A percentile compares a stretch with the other conserved stretches of the same genome.
Evolutionary conservation across 2,797 vertebrate genomes (phyloP).

Genomic region (Rhynchonycteris naso): DNA sequence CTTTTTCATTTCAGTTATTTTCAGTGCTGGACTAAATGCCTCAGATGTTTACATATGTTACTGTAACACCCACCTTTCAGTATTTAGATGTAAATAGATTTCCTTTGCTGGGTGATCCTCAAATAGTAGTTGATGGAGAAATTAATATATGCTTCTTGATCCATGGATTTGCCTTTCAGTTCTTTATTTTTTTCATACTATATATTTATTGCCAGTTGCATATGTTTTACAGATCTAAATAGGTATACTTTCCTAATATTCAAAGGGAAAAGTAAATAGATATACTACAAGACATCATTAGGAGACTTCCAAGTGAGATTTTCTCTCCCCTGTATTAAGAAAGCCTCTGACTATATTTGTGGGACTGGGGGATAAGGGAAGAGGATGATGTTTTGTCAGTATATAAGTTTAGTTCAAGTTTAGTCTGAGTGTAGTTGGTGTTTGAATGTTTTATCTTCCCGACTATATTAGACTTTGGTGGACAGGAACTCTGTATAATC

Average conservation of each 20-base stretch:
- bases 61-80: background rate
- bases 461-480: background rate
- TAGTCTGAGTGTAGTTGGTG: slow-evolving; percentile 2
- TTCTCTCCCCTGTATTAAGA: background rate
- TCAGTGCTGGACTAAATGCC: slow-evolving; percentile 13
- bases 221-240: slow-evolving; percentile 32
- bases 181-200: background rate
- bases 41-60: background rate
- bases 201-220: background rate
- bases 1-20: slow-evolving; percentile 50
- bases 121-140: background rate
- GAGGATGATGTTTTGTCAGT: background rate
- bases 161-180: slow-evolving; percentile 3
- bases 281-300: background rate
- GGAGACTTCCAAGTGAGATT: slow-evolving; percentile 22
- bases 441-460: slow-evolving; percentile 34
- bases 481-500: background rate
- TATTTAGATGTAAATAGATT: background rate
- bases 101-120: slow-evolving; percentile 18
- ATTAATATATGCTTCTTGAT: background rate
- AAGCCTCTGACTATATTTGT: background rate
- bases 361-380: background rate
- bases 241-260: slow-evolving; percentile 35
- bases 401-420: background rate
- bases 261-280: background rate